These are phyloP conservation scores for Delia radicum DNA, from an alignment of 1,140 invertebrate genomes.

Conservation along the genomic window DNA sequence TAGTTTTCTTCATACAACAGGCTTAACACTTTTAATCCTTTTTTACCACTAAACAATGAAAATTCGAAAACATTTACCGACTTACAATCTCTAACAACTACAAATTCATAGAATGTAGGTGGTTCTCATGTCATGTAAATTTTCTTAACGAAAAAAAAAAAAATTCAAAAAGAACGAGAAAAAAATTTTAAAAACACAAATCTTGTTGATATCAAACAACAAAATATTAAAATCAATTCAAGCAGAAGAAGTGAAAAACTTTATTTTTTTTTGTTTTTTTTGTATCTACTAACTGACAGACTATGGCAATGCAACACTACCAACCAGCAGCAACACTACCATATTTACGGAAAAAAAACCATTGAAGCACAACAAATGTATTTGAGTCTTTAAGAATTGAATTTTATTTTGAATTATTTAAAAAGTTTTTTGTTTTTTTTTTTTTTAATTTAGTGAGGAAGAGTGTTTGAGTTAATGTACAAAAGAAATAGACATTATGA, in stretches of 20 bases:
- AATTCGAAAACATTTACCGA: too few species aligned
- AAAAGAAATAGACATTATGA: not conserved
- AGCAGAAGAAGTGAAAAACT: not conserved
- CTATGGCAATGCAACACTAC: not conserved
- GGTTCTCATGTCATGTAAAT: constrained; percentile 4
- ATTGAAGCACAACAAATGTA: not conserved
- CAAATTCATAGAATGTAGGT: not conserved
- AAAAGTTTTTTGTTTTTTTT: not conserved
- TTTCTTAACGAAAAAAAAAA: not conserved
- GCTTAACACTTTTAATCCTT: not conserved
- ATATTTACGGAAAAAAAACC: not conserved
- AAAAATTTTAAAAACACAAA: not conserved
- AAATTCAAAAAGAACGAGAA: not conserved
- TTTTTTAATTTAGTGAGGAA: not conserved
- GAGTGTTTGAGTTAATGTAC: not conserved
- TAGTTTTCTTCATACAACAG: not conserved
- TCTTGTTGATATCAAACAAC: not conserved
- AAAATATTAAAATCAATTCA: not conserved
- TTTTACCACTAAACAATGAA: not conserved
- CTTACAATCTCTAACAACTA: too few species aligned
- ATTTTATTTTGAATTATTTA: not conserved
- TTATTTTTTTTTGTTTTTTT: not conserved
- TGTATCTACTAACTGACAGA: not conserved
- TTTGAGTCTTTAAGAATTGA: not conserved
- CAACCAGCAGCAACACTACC: not conserved